A percentile compares a stretch with the other conserved stretches of the same genome.
These are phyloP conservation scores for Germaria angustata DNA, from an alignment of 2,888 invertebrate genomes.

Conservation along the genomic window DNA sequence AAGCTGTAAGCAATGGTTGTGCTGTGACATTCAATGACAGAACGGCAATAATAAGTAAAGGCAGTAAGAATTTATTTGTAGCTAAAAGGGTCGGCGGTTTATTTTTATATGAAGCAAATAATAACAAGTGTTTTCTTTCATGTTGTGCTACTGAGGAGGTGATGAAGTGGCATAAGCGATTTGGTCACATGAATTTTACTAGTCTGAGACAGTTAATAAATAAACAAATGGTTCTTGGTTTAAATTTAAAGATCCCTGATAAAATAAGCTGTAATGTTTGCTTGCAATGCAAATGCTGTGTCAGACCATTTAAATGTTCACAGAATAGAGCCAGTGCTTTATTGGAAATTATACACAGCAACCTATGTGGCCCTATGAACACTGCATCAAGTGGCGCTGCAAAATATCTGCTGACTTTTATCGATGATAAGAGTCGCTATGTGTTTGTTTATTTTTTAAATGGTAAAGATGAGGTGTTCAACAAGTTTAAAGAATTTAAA, in stretches of 20 bases:
- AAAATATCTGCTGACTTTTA: conserved; percentile 30
- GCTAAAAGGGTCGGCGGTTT: neutral
- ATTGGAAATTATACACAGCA: conserved; percentile 73
- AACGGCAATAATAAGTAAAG: neutral
- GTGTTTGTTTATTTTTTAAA: conserved; percentile 42
- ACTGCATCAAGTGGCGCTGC: conserved; percentile 67
- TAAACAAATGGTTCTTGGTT: neutral
- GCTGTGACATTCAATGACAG: neutral
- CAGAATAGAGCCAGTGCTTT: too few relatives aligned
- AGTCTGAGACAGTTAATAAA: neutral
- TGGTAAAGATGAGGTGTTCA: conserved; percentile 52
- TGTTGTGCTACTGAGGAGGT: neutral
- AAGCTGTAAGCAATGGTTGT: conserved; percentile 2
- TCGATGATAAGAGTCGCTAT: conserved; percentile 43
- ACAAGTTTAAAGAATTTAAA: conserved; percentile 56
- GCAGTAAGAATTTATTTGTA: neutral
- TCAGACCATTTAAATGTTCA: neutral
- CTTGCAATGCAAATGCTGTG: neutral
- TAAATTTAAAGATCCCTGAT: neutral
- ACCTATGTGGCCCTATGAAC: conserved; percentile 77
- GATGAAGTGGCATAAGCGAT: conserved; percentile 8
- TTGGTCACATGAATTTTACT: neutral
- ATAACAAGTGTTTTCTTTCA: neutral
- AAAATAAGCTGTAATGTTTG: neutral
- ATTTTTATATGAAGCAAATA: too few relatives aligned